Percentiles rank a stretch among this genome's conserved stretches.
Evolutionary conservation across 2,113 vertebrate species (phyloP).

Genomic region (Hepsetus odoe): DNA sequence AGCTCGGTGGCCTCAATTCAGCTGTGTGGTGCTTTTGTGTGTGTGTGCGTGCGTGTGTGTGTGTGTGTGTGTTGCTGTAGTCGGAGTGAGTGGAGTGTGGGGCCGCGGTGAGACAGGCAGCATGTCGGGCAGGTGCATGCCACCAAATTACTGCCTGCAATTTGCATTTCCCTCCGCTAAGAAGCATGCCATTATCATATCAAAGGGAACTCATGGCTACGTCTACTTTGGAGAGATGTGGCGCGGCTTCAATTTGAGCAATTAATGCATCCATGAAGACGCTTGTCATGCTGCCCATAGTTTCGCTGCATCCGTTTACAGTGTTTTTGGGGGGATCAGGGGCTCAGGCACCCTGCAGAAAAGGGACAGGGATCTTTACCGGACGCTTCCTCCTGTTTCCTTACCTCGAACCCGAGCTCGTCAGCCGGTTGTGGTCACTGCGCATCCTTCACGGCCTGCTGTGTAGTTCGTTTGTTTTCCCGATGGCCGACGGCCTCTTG

Average conservation of each 20-base stretch:
- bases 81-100: constrained; percentile 62
- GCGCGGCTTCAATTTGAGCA: constrained; percentile 99
- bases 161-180: constrained; percentile 98
- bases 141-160: constrained; percentile 98
- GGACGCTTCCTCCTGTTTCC: constrained; percentile 56
- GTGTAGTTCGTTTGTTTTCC: constrained; percentile 49
- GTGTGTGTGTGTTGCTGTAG: constrained; percentile 29
- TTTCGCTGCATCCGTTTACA: constrained; percentile 86
- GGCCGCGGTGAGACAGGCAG: constrained; percentile 84
- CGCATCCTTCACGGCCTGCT: constrained; percentile 13
- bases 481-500: constrained; percentile 42
- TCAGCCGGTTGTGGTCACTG: constrained; percentile 13
- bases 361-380: too few species aligned
- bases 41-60: constrained; percentile 31
- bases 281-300: constrained; percentile 93
- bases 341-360: too few species aligned
- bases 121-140: constrained; percentile 97
- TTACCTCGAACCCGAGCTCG: constrained; percentile 47
- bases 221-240: constrained; percentile 98
- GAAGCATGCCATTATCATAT: constrained; percentile 99
- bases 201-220: constrained; percentile 95
- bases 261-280: constrained; percentile 99
- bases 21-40: constrained; percentile 87
- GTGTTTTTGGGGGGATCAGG: constrained; percentile 83
- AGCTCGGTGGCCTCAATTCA: constrained; percentile 86